These are phyloP conservation scores for Ypsolopha sequella DNA, from an alignment of 2,888 invertebrate species.

Conservation along the genomic window DNA sequence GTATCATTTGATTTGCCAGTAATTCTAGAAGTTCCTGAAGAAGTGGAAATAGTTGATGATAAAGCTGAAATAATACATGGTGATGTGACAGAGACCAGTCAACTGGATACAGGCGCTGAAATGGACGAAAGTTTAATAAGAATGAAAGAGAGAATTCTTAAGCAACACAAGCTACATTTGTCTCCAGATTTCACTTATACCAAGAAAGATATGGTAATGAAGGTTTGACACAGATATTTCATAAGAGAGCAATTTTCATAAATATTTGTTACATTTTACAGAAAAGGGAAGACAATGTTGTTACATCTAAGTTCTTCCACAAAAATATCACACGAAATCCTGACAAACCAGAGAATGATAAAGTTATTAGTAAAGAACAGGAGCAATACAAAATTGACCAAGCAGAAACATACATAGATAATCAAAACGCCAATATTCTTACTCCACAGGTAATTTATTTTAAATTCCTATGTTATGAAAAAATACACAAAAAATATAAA, in stretches of 20 bases:
- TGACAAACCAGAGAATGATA: constrained; percentile 4
- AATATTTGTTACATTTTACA: constrained; percentile 15
- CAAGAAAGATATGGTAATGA: constrained; percentile 23
- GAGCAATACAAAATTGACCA: background rate
- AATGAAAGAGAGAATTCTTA: constrained; percentile 42
- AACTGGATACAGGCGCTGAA: constrained; percentile 17
- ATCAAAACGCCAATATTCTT: constrained; percentile 7
- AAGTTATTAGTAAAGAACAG: background rate
- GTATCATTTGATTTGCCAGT: constrained; percentile 31
- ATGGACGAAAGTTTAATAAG: constrained; percentile 33
- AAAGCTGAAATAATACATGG: constrained; percentile 10
- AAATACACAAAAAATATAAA: background rate
- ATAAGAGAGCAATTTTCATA: background rate
- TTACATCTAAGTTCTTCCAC: constrained; percentile 44
- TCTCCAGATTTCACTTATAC: constrained; percentile 52
- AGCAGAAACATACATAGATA: background rate
- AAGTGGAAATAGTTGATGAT: constrained; percentile 12
- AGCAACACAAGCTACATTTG: constrained; percentile 42
- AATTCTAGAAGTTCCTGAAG: constrained; percentile 14
- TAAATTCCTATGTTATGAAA: constrained; percentile 15
- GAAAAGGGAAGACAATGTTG: constrained; percentile 24
- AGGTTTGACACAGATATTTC: background rate
- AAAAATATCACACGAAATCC: background rate
- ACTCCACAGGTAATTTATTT: constrained; percentile 17
- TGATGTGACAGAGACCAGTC: constrained; percentile 24